Conservation (phyloP, 2,113 vertebrate genomes). For the Aix galericulata region DNA sequence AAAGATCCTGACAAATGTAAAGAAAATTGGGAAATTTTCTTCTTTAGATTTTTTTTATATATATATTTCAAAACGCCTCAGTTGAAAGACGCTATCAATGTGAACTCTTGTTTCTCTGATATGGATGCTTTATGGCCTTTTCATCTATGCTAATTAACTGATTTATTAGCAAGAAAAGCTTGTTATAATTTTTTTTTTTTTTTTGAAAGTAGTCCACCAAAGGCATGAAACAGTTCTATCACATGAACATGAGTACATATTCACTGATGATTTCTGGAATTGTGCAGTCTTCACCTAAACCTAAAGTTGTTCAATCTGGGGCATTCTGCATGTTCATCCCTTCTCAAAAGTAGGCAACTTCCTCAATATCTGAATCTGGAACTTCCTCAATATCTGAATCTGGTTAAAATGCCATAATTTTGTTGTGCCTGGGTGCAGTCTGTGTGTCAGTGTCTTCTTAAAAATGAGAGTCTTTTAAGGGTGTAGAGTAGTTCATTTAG, state of each 20-base stretch:
- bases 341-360: not conserved
- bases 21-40: not conserved
- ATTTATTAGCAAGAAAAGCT: not conserved
- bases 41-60: not conserved
- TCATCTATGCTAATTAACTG: not conserved
- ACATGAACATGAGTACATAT: fast-evolving
- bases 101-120: not conserved
- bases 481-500: not conserved
- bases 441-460: not conserved
- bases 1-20: not conserved
- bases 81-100: not conserved
- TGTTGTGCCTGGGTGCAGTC: not conserved
- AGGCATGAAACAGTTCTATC: not conserved
- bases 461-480: not conserved
- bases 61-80: not conserved
- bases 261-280: not conserved
- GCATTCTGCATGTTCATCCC: not conserved
- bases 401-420: not conserved
- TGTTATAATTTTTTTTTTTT: not conserved
- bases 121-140: not conserved
- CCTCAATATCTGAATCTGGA: not conserved
- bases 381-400: not conserved
- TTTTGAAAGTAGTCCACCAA: not conserved
- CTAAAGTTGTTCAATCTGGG: not conserved
- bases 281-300: not conserved